These are phyloP conservation scores for Portevinia maculata DNA, from an alignment of 2,888 invertebrate genomes.

Conservation along the genomic window DNA sequence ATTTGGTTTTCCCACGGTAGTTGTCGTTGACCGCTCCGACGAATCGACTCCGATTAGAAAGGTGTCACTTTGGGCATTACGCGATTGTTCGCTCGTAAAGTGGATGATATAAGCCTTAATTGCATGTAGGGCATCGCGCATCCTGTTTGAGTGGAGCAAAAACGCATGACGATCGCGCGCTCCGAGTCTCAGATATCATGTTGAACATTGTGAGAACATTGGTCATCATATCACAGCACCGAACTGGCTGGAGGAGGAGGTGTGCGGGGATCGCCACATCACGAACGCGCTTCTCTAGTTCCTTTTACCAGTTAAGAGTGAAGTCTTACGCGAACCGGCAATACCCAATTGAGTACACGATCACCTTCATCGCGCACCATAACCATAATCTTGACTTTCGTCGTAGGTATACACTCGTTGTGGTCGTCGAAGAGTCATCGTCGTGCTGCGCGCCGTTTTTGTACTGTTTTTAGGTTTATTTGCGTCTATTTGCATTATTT, in stretches of 20 bases:
- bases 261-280: slow-evolving; percentile 48
- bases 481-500: slow-evolving; percentile 74
- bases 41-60: slow-evolving; percentile 67
- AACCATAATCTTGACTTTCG: slow-evolving; percentile 74
- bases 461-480: slow-evolving; percentile 65
- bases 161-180: slow-evolving; percentile 60
- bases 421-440: slow-evolving; percentile 29
- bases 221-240: slow-evolving; percentile 72
- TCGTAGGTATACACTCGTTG: slow-evolving; percentile 20
- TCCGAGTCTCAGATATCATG: slow-evolving; percentile 54
- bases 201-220: slow-evolving; percentile 74
- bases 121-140: slow-evolving; percentile 66
- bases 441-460: slow-evolving; percentile 52
- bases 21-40: slow-evolving; percentile 31
- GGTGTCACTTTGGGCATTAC: slow-evolving; percentile 72
- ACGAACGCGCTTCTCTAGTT: slow-evolving; percentile 71
- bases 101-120: slow-evolving; percentile 69
- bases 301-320: slow-evolving; percentile 54
- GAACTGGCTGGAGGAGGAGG: slow-evolving; percentile 1
- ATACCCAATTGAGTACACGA: slow-evolving; percentile 74
- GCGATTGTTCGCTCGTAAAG: slow-evolving; percentile 61
- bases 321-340: slow-evolving; percentile 66
- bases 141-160: slow-evolving; percentile 21
- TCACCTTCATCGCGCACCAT: slow-evolving; percentile 73
- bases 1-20: slow-evolving; percentile 71